Evolutionary conservation across 2,888 invertebrate genomes (phyloP), one percentile per base, ranked within the genome.

Genomic region (Tenthredo scrophulariae): DNA sequence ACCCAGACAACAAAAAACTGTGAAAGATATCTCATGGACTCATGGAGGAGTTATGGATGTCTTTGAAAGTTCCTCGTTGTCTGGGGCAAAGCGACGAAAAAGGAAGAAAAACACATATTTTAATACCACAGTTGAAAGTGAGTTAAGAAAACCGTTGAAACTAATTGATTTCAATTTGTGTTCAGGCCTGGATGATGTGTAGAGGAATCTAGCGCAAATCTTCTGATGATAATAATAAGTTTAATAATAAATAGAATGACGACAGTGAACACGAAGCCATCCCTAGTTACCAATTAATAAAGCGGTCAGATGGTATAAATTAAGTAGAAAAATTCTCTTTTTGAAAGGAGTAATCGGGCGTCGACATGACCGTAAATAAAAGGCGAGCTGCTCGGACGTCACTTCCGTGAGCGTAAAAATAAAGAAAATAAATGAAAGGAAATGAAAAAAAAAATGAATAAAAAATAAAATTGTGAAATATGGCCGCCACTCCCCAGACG

Each of bases 401-500:
- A 82, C 83, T 85, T 85, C 86, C 84, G 84, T 75, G 77, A 84
- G 85, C 80, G 75, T 80, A 86, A 79, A 83, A 82, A 86, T 50
- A 84, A 74, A 86, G 50, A 86, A 84, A 86, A 85, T 74, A 65
- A 86, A 83, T 37, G 65, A 77, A 67, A 40, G n/a, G 62, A 43
- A 84, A 74, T 84, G 40, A 86, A 74, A 40, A 86, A 85, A 77
- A 82, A 7, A n/a, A n/a, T n/a, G n/a, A n/a, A n/a, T n/a, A n/a
- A n/a, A 58, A 80, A 62, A 62, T n/a, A 40, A 62, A 80, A 62
- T 33, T 37, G 18, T 80, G 80, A 80, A 80, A 80, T 80, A 80
- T 80, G 62, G 62, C 80, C 58, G 62, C 80, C 62, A 80, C 80
- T 80, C 80, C 72, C 80, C 88, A 89, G 89, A 89, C 89, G 88